Conservation (phyloP, 2,888 invertebrate species). For the Macrophya annulata region DNA sequence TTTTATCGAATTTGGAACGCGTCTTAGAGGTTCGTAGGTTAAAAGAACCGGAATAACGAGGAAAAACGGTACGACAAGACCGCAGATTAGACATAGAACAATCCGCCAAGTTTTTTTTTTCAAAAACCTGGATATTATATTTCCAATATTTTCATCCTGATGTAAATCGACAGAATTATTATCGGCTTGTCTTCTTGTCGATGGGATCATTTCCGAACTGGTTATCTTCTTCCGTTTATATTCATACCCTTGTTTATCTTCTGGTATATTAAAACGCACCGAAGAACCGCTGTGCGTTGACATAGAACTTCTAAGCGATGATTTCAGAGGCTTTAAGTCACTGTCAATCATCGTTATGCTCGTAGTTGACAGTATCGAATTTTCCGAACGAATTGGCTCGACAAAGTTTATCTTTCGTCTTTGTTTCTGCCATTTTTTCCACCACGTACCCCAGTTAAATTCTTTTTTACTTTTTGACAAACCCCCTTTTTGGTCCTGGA, state of each 20-base stretch:
- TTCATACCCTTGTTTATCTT: background rate
- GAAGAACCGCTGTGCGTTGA: constrained; percentile 60
- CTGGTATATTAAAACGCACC: constrained; percentile 60
- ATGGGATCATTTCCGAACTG: background rate
- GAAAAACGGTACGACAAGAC: constrained; percentile 61
- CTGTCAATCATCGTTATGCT: constrained; percentile 26
- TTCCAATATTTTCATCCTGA: background rate
- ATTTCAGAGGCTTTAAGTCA: constrained; percentile 57
- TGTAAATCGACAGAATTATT: background rate
- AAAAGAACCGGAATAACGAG: constrained; percentile 61
- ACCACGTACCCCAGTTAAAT: background rate
- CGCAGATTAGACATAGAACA: constrained; percentile 60
- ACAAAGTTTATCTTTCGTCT: constrained; percentile 58
- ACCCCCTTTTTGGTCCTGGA: background rate
- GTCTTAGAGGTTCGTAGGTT: constrained; percentile 5
- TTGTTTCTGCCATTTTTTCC: constrained; percentile 53
- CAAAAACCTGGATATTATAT: background rate
- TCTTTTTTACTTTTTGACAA: background rate
- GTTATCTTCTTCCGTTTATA: background rate
- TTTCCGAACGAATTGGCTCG: constrained; percentile 37
- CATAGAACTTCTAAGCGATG: constrained; percentile 56
- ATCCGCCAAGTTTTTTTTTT: constrained; percentile 60
- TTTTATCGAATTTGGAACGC: background rate
- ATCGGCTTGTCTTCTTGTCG: background rate
- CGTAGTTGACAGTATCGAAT: constrained; percentile 57